These are phyloP conservation scores for Nycticorax nycticorax DNA, from an alignment of 2,113 vertebrate species.

Conservation along the genomic window DNA sequence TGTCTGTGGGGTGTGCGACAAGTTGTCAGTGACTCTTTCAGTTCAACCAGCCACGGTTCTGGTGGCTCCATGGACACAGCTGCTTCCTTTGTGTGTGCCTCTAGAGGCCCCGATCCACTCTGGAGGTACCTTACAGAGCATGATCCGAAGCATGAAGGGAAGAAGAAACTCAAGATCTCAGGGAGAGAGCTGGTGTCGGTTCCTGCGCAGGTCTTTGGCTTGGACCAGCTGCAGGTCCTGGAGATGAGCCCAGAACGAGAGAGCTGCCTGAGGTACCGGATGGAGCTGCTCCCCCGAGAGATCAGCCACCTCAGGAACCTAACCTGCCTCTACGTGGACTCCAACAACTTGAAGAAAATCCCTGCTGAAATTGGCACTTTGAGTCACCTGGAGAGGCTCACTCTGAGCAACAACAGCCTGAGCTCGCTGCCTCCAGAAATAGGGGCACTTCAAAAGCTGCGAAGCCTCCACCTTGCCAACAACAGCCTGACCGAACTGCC, in stretches of 20 bases:
- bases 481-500: slow-evolving; percentile 41
- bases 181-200: slow-evolving; percentile 39
- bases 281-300: slow-evolving; percentile 48
- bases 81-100: not conserved
- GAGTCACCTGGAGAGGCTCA: slow-evolving; percentile 45
- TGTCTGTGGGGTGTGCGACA: not conserved
- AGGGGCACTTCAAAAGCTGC: slow-evolving; percentile 44
- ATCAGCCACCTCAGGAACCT: slow-evolving; percentile 40
- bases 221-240: slow-evolving; percentile 58
- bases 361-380: slow-evolving; percentile 48
- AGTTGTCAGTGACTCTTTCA: accelerated
- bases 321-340: slow-evolving; percentile 51
- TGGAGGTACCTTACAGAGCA: slow-evolving; percentile 51
- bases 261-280: slow-evolving; percentile 43
- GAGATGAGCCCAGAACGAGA: slow-evolving; percentile 67
- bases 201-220: slow-evolving; percentile 10
- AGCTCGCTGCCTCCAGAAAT: slow-evolving; percentile 21
- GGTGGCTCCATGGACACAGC: not conserved
- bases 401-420: slow-evolving; percentile 66
- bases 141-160: not conserved
- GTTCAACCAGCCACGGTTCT: not conserved
- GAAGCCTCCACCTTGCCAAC: slow-evolving; percentile 67
- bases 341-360: slow-evolving; percentile 60
- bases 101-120: not conserved
- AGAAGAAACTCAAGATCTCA: slow-evolving; percentile 55